Evolutionary conservation across 2,113 vertebrate species (phyloP), one percentile per base, ranked within the genome.

Genomic region (Machaerirhynchus nigripectus): DNA sequence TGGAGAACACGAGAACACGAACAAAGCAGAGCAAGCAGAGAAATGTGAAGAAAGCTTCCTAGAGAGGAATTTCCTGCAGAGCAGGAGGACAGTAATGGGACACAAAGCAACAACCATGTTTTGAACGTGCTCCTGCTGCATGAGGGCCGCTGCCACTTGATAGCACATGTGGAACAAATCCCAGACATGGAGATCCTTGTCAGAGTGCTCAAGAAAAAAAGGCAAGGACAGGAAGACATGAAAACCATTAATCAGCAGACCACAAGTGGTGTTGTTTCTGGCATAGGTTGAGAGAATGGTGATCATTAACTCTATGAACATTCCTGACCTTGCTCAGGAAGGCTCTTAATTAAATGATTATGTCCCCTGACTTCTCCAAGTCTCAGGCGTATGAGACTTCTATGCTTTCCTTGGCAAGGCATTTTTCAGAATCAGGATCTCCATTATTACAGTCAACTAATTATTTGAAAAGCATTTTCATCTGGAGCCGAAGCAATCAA

Each of bases 381-480:
- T 63, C 56, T 60, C 77, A 19, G 49, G 53, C 64, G 3, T 11
- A 40, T 27, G 61, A 59, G 56, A 59, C 26, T 40, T 55, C 49
- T 33, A 8, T 22, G 28, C 46, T 63, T 75, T 82, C 73, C 57
- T 49, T 39, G 6, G 80, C 28, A 92, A 93, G 80, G 61, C 44
- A 46, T 87, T 94, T 77, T 85, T 80, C 30, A 21, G 47, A 94
- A 87, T 56, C 85, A 79, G 53, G 53, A 78, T 94, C 67, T 84
- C 83, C 30, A 50, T 84, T 80, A 94, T 93, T 94, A 86, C 60
- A 73, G 46, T 89, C 94, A 95, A 82, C 33, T 93, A 82, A 93
- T 93, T 89, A 88, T 81, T 84, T 90, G 76, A 94, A 96, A 96
- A 89, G 80, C 73, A 80, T 96, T 95, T 97, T 95, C 93, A 90